Evolutionary conservation across 1,140 invertebrate species (phyloP).

Genomic region (Thrips palmi): DNA sequence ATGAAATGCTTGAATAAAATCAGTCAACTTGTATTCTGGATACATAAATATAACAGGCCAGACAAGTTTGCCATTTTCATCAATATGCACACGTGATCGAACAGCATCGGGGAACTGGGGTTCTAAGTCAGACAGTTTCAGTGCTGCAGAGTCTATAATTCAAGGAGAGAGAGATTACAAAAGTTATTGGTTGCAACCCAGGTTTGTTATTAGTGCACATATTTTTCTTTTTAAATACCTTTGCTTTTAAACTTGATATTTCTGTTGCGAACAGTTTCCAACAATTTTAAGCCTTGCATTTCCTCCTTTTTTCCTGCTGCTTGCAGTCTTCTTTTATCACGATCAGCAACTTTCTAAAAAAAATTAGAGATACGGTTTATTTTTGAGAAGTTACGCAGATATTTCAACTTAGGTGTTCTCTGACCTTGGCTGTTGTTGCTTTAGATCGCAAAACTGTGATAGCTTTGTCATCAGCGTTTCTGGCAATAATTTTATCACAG

Average conservation of each 20-base stretch:
- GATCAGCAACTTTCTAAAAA: conserved; percentile 22
- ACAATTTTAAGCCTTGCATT: background rate
- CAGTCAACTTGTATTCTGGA: conserved; percentile 53
- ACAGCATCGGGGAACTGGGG: conserved; percentile 39
- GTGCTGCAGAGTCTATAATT: conserved; percentile 16
- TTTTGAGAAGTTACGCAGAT: conserved; percentile 13
- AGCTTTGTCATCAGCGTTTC: conserved; percentile 32
- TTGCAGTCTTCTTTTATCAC: conserved; percentile 22
- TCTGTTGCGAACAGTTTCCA: background rate
- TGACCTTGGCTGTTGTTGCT: conserved; percentile 31
- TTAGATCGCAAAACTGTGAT: conserved; percentile 36
- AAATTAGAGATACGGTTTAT: conserved; percentile 9
- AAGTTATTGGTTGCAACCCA: too few species aligned
- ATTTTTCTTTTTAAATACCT: conserved; percentile 4
- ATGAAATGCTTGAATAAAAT: conserved; percentile 52
- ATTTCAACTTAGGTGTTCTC: conserved; percentile 8
- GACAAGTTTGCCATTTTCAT: conserved; percentile 35
- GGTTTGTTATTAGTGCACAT: conserved; percentile 1
- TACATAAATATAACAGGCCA: conserved; percentile 75
- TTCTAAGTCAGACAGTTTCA: conserved; percentile 33
- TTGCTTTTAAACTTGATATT: background rate
- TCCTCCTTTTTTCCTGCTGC: conserved; percentile 1
- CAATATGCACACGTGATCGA: conserved; percentile 35
- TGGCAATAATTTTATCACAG: conserved; percentile 47
- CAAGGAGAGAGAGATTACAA: too few species aligned